Conservation (phyloP, 2,797 vertebrate genomes). For the Acipenser ruthenus region DNA sequence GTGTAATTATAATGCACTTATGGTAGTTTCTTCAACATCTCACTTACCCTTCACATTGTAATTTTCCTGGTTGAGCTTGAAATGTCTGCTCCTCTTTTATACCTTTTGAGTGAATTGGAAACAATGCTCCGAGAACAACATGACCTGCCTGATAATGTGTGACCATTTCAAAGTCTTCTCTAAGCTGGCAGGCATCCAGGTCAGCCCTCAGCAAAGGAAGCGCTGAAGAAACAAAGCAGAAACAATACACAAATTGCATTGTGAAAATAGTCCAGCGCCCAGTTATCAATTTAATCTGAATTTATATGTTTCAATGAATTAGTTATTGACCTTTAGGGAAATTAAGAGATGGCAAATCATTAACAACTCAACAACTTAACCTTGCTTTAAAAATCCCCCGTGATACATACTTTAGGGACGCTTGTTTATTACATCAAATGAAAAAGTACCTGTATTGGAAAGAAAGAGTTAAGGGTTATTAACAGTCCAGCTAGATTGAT, state of each 20-base stretch:
- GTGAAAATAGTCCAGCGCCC: neutral
- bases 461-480: too few relatives aligned
- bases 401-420: too few relatives aligned
- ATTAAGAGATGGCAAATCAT: constrained; percentile 10
- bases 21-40: neutral
- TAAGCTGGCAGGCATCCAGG: constrained; percentile 21
- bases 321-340: constrained; percentile 31
- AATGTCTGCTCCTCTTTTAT: constrained; percentile 29
- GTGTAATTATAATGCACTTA: neutral
- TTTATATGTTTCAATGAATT: constrained; percentile 31
- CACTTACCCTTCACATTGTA: constrained; percentile 35
- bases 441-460: too few relatives aligned
- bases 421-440: too few relatives aligned
- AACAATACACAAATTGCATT: neutral
- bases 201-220: neutral
- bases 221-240: constrained; percentile 14
- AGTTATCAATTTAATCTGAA: neutral
- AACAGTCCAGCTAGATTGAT: too few relatives aligned
- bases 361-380: too few relatives aligned
- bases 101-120: constrained; percentile 37
- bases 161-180: constrained; percentile 30
- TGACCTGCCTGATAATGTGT: constrained; percentile 34
- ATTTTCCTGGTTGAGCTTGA: constrained; percentile 21
- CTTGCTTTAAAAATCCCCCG: too few relatives aligned
- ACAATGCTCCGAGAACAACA: constrained; percentile 37